These are phyloP conservation scores for Odocoileus hemionus DNA, from an alignment of 2,113 vertebrate species.

Conservation along the genomic window DNA sequence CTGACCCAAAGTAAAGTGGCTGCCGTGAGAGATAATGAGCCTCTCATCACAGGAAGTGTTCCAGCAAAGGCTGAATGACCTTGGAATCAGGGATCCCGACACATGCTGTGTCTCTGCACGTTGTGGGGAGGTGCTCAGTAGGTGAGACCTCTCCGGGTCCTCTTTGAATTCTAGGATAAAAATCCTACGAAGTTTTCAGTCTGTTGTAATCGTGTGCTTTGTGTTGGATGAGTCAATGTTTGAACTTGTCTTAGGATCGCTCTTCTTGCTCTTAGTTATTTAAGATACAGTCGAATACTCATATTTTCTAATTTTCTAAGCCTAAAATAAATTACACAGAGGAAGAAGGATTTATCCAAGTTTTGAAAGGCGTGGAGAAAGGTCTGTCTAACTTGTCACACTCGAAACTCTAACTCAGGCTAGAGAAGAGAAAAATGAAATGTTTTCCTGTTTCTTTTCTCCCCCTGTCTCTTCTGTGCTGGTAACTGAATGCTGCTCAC, in stretches of 20 bases:
- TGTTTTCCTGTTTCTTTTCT: background rate
- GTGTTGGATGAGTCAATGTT: background rate
- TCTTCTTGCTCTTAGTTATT: slow-evolving; percentile 8
- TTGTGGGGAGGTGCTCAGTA: background rate
- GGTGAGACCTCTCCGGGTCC: background rate
- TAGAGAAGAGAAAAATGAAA: background rate
- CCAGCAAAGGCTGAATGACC: background rate
- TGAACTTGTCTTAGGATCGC: background rate
- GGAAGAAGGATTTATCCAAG: background rate
- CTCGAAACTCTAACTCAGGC: background rate
- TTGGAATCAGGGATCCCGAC: background rate
- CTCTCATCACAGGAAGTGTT: background rate
- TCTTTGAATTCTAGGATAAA: background rate
- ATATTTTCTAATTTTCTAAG: background rate
- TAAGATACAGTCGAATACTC: background rate
- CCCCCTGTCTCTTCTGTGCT: background rate
- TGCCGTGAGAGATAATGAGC: background rate
- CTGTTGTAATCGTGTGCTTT: background rate
- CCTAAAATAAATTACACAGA: background rate
- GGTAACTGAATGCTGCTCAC: background rate
- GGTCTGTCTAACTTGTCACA: background rate
- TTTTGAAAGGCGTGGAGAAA: background rate
- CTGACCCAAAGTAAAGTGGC: background rate
- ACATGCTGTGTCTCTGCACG: background rate
- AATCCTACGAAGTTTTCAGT: background rate